These are phyloP conservation scores for Stramonita haemastoma DNA, from an alignment of 2,888 invertebrate genomes.

Conservation along the genomic window DNA sequence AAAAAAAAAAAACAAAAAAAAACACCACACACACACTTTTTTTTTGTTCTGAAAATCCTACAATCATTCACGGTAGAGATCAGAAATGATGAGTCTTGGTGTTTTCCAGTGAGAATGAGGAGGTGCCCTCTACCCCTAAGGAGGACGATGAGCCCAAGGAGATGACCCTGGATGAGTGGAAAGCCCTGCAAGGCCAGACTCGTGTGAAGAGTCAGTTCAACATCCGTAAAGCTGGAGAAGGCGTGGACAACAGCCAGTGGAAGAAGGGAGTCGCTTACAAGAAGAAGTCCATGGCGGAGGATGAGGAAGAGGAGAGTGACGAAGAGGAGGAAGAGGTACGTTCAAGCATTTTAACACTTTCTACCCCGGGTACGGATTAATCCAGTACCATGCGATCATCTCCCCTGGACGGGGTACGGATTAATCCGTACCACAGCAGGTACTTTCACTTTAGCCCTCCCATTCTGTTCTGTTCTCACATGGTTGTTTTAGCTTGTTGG, in stretches of 20 bases:
- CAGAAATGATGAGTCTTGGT: not conserved
- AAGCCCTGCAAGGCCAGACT: constrained; percentile 86
- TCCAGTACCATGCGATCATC: no score
- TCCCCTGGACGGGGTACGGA: no score
- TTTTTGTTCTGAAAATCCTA: no score
- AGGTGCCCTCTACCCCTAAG: constrained; percentile 52
- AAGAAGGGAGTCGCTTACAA: constrained; percentile 76
- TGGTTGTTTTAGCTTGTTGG: no score
- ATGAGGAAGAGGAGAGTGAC: constrained; percentile 81
- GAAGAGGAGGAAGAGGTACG: constrained; percentile 76
- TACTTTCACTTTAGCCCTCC: no score
- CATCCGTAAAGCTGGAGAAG: constrained; percentile 94
- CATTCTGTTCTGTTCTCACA: no score
- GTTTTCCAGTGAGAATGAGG: constrained; percentile 62
- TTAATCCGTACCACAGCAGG: no score
- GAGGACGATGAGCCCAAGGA: constrained; percentile 88
- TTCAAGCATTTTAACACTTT: not conserved
- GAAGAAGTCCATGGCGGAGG: constrained; percentile 83
- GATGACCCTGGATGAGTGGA: constrained; percentile 96
- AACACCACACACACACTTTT: no score
- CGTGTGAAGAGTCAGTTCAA: constrained; percentile 92
- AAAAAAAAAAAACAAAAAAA: no score
- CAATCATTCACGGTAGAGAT: no score
- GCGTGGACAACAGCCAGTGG: constrained; percentile 89
- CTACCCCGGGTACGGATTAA: no score